phyloP scores from a whole-genome alignment of 2,888 invertebrate genomes.

The Tillus elongatus region DNA sequence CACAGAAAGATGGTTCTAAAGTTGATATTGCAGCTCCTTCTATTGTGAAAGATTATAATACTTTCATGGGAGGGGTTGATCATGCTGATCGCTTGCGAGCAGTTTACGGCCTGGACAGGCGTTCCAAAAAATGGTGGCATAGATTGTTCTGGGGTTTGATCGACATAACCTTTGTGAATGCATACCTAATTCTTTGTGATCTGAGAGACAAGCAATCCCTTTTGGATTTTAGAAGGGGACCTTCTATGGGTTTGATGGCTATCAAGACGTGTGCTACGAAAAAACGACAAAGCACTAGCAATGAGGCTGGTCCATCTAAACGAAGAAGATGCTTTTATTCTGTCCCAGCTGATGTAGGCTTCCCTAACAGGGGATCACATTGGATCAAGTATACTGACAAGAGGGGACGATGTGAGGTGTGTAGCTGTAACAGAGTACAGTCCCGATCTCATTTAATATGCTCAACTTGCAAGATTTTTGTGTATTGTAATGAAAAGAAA shows the following conservation, averaged over 20 bases:
- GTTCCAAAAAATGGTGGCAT: too few species aligned
- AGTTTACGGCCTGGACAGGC: conserved; percentile 7
- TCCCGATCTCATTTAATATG: conserved; percentile 14
- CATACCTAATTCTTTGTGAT: conserved; percentile 15
- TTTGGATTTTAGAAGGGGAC: conserved; percentile 15
- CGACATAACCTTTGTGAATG: conserved; percentile 21
- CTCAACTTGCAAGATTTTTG: conserved; percentile 10
- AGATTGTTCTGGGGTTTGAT: conserved; percentile 20
- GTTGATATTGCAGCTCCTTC: conserved; percentile 13
- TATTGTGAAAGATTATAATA: conserved; percentile 20
- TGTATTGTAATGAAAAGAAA: conserved; percentile 16
- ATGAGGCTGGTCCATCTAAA: not conserved
- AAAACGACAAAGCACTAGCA: too few species aligned
- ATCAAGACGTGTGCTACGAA: conserved; percentile 5
- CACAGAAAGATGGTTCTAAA: conserved; percentile 13
- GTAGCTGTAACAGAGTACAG: conserved; percentile 13
- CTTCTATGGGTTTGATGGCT: conserved; percentile 9
- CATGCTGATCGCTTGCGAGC: conserved; percentile 9
- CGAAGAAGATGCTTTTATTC: too few species aligned
- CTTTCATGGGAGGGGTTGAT: conserved; percentile 19
- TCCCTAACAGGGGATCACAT: too few species aligned
- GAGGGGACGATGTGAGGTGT: conserved; percentile 15
- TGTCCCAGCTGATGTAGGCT: too few species aligned
- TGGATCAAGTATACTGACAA: conserved; percentile 12
- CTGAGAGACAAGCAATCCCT: conserved; percentile 12